Evolutionary conservation across 2,888 invertebrate genomes (phyloP).

Genomic region (Silvanus unidentatus): DNA sequence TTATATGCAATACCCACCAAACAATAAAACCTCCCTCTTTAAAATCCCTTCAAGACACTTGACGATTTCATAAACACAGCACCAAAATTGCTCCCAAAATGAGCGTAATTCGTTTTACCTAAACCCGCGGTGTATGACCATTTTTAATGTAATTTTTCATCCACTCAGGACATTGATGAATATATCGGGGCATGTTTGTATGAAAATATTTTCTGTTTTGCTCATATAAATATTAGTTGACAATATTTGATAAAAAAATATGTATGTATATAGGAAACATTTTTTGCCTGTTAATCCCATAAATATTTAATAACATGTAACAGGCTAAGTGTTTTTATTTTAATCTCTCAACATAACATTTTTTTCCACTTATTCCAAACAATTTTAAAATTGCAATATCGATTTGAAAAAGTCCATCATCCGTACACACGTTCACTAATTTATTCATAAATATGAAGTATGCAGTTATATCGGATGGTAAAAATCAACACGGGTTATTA

Average conservation of each 20-base stretch:
- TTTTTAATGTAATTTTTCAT: too few relatives aligned
- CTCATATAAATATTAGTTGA: background rate
- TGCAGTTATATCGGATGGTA: constrained; percentile 14
- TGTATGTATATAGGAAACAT: background rate
- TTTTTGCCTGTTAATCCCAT: background rate
- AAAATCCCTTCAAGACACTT: too few relatives aligned
- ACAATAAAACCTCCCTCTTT: too few relatives aligned
- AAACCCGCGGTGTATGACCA: too few relatives aligned
- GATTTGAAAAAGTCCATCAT: background rate
- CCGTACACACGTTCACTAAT: background rate
- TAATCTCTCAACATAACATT: background rate
- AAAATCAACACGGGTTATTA: constrained; percentile 18
- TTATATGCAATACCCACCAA: too few relatives aligned
- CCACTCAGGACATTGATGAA: too few relatives aligned
- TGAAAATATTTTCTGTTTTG: too few relatives aligned
- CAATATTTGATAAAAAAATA: background rate
- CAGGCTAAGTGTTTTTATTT: background rate
- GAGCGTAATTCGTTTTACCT: too few relatives aligned
- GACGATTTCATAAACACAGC: too few relatives aligned
- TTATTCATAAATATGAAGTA: constrained; percentile 4
- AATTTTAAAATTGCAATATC: background rate
- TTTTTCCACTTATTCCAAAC: too few relatives aligned
- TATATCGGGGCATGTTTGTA: too few relatives aligned
- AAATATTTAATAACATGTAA: background rate
- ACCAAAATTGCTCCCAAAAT: too few relatives aligned